Base-by-base conservation (phyloP, 2,113 vertebrate species). In the Pristiophorus japonicus region DNA sequence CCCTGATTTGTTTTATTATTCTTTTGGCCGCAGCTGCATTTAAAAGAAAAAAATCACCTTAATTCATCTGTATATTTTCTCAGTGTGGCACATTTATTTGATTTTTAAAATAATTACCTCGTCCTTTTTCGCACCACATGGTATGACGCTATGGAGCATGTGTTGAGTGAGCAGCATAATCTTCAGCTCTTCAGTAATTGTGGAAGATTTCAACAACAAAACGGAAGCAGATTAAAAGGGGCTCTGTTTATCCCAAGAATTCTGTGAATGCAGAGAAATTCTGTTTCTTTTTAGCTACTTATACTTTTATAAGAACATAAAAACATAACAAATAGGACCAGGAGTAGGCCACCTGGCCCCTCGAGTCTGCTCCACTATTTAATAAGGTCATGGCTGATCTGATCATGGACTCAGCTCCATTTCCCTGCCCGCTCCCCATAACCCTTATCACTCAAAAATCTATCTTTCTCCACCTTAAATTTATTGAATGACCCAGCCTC, bases 41-140 rank as follows among this genome's bases (percentile, higher is more conserved):
- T 92, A 92, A 92, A 92, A 92, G 88, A 92, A 92, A 34, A 92
- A 92, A 92, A 92, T 92, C 88, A 92, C 59, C 88, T 38, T 92
- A 92, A 92, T 38, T 92, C 88, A 92, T n/a, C 88, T n/a, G 88
- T 92, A 92, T 63, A 92, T 92, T 92, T 92, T 92, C 88, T 92
- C 59, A 92, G 59, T 42, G 62, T 14, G 30, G 87, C 51, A 91
- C 87, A 91, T 91, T 91, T 62, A 91, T 91, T 91, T 91, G 30
- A 92, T 22, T 63, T 63, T 92, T 92, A 7, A 92, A 92, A 92
- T 92, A 92, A 92, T 92, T 92, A 92, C 65, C 88, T 92, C n/a
- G 62, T 92, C 62, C 88, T 10, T 63, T 92, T 22, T 38, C 20
- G 4, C 10, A 12, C 16, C 88, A 38, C 59, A 45, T 42, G 5